Conservation (phyloP, 2,888 invertebrate genomes). For the Cheilosia variabilis region DNA sequence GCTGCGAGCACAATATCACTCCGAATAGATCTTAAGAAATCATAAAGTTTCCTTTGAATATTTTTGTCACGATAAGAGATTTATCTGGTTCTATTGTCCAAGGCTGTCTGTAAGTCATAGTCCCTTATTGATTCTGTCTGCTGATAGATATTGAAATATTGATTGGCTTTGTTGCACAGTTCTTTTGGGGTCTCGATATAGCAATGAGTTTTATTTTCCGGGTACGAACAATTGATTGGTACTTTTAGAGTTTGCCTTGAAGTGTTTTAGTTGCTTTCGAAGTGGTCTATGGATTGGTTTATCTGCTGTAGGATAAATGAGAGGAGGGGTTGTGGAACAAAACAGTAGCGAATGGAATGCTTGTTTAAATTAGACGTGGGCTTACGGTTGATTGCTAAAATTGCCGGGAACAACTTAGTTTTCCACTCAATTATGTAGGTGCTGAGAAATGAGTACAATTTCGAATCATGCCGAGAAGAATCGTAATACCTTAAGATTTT, state of each 20-base stretch:
- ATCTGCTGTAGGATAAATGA: not conserved
- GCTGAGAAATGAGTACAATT: too few relatives aligned
- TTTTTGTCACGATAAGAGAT: slow-evolving; percentile 53
- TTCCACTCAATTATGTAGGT: too few relatives aligned
- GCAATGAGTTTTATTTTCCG: slow-evolving; percentile 28
- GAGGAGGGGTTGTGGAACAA: not conserved
- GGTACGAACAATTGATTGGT: slow-evolving; percentile 42
- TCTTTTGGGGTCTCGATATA: slow-evolving; percentile 10
- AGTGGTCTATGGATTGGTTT: not conserved
- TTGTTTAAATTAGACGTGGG: slow-evolving; percentile 13
- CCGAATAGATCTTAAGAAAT: slow-evolving; percentile 8
- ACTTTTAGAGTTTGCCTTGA: slow-evolving; percentile 44
- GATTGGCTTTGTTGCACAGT: slow-evolving; percentile 51
- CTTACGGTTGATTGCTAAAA: slow-evolving; percentile 9
- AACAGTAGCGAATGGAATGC: slow-evolving; percentile 30
- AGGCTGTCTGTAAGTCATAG: slow-evolving; percentile 19
- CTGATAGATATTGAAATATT: slow-evolving; percentile 51
- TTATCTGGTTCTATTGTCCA: slow-evolving; percentile 58
- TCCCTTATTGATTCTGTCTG: slow-evolving; percentile 50
- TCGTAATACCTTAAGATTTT: too few relatives aligned
- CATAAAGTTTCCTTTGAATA: slow-evolving; percentile 9
- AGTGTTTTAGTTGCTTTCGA: slow-evolving; percentile 30
- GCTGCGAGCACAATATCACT: slow-evolving; percentile 34
- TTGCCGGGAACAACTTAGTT: not conserved
- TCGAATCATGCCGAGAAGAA: too few relatives aligned